Percentiles rank a stretch among this genome's conserved stretches.
Conservation (phyloP, 2,113 vertebrate genomes). For the Taxidea taxus region DNA sequence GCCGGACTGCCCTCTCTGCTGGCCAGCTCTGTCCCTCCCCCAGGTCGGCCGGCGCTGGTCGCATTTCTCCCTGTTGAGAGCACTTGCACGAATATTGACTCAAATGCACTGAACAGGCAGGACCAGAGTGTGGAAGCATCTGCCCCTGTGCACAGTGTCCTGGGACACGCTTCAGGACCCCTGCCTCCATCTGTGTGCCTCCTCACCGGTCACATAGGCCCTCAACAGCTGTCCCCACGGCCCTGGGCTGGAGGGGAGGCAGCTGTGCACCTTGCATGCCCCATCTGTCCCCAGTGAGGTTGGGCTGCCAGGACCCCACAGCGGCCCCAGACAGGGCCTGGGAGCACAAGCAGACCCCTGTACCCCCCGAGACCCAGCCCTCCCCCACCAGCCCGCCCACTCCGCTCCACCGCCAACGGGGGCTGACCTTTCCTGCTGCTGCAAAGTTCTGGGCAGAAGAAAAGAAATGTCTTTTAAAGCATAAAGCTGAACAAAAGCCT, state of each 20-base stretch:
- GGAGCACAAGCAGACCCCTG: not conserved
- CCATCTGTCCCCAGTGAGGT: not conserved
- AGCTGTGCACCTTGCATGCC: not conserved
- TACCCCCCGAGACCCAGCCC: not conserved
- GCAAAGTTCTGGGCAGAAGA: not conserved
- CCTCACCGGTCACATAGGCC: not conserved
- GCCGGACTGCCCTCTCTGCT: not conserved
- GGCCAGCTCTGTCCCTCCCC: not conserved
- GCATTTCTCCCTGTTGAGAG: constrained; percentile 67
- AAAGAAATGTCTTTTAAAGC: constrained; percentile 66
- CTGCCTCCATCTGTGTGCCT: not conserved
- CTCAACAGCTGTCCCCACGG: not conserved
- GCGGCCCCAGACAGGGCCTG: not conserved
- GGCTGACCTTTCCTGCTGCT: constrained; percentile 64
- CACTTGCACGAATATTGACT: constrained; percentile 57
- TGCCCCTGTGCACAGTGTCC: rapidly evolving
- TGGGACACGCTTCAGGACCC: rapidly evolving
- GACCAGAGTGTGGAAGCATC: not conserved
- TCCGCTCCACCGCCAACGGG: not conserved
- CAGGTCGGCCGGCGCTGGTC: not conserved
- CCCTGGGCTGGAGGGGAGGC: not conserved
- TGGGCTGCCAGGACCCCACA: not conserved
- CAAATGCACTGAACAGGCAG: not conserved
- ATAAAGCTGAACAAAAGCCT: constrained; percentile 74
- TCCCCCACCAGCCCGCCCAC: not conserved